These are phyloP conservation scores for Aurelia coerulea DNA, from an alignment of 30 jellyfish, hydroid and myxozoan genomes.

Conservation along the genomic window DNA sequence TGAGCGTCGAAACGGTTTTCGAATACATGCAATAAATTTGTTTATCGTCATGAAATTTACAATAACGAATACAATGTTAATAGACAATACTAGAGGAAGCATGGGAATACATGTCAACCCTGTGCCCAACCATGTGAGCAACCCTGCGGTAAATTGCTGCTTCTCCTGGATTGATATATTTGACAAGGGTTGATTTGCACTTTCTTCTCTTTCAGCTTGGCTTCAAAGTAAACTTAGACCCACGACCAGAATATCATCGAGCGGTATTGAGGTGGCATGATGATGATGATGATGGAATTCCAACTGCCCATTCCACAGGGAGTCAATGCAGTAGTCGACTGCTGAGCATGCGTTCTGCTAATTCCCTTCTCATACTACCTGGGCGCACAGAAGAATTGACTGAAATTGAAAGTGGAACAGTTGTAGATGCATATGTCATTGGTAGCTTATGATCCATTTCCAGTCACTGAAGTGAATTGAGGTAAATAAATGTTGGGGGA, in stretches of 20 bases:
- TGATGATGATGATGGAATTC: slow-evolving; percentile 68
- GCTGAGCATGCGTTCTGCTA: slow-evolving; percentile 96
- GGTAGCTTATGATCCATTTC: slow-evolving; percentile 15
- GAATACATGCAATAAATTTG: no score
- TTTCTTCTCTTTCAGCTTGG: slow-evolving; percentile 65
- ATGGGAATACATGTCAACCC: no score
- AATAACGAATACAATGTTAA: no score
- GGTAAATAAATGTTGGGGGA: no score
- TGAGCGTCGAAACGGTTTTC: no score
- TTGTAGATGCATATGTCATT: slow-evolving; percentile 64
- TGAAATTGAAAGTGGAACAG: slow-evolving; percentile 39
- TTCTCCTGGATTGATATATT: no score
- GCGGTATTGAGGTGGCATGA: slow-evolving; percentile 78
- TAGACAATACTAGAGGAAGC: no score
- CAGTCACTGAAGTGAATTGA: neutral
- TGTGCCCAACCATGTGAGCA: no score
- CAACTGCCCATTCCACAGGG: slow-evolving; percentile 94
- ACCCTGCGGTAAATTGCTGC: no score
- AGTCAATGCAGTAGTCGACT: slow-evolving; percentile 99
- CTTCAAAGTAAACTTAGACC: slow-evolving; percentile 80
- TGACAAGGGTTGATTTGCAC: neutral
- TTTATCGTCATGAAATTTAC: no score
- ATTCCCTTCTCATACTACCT: slow-evolving; percentile 86
- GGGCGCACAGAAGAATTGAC: slow-evolving; percentile 45
- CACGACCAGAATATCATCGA: slow-evolving; percentile 98